phyloP scores from a whole-genome alignment of 2,888 invertebrate genomes.

The Ichneumoninae sp. region DNA sequence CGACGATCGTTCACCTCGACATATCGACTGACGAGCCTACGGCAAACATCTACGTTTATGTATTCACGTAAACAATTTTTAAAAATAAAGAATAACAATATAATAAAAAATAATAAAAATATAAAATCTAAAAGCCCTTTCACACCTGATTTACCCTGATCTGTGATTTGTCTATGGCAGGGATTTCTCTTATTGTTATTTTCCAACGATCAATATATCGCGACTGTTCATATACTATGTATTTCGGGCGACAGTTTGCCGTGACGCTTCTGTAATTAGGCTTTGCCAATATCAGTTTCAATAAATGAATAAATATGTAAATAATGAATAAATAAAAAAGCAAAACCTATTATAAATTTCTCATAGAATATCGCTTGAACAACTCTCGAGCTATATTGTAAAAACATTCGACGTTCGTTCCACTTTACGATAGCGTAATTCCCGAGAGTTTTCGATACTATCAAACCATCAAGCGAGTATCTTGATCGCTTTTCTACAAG shows the following conservation, averaged over 20 bases:
- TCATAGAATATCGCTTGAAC: background rate
- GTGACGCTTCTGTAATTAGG: too few relatives aligned
- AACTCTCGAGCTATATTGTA: constrained; percentile 1
- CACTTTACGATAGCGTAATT: constrained; percentile 38
- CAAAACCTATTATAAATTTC: background rate
- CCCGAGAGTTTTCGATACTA: constrained; percentile 30
- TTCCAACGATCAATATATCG: too few relatives aligned
- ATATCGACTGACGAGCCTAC: background rate
- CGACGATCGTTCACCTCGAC: background rate
- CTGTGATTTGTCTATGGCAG: too few relatives aligned
- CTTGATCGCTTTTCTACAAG: constrained; percentile 51
- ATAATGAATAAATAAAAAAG: background rate
- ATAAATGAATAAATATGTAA: background rate
- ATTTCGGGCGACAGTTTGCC: too few relatives aligned
- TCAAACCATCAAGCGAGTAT: constrained; percentile 36
- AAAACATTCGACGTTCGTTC: constrained; percentile 19
- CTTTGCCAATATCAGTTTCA: background rate
- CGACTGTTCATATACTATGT: too few relatives aligned
- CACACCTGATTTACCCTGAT: too few relatives aligned
- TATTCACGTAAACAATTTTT: too few relatives aligned
- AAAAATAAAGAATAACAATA: too few relatives aligned
- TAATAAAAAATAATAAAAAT: too few relatives aligned
- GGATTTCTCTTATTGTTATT: too few relatives aligned
- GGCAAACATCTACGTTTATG: background rate
- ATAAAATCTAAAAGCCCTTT: too few relatives aligned